Evolutionary conservation across 2,797 vertebrate species (phyloP).

Genomic region (Caiman crocodilus): DNA sequence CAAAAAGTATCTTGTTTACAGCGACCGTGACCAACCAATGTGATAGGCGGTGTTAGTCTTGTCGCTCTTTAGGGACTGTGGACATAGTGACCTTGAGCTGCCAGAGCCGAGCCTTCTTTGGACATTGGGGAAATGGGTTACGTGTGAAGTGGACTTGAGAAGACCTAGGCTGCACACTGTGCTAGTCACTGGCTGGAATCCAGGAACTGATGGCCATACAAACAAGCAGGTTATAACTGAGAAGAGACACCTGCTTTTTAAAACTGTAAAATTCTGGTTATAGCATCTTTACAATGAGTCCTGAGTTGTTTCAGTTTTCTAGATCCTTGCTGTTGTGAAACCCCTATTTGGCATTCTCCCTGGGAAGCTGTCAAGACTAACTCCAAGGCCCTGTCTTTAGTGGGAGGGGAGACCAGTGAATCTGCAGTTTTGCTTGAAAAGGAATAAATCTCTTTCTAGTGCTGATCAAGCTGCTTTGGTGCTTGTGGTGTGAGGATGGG

Average conservation of each 20-base stretch:
- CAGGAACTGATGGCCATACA: background rate
- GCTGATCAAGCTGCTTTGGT: background rate
- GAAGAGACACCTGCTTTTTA: fast-evolving
- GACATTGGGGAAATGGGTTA: background rate
- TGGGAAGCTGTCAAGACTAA: background rate
- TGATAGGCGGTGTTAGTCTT: no score
- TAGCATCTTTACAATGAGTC: background rate
- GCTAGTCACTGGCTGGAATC: background rate
- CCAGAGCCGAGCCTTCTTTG: background rate
- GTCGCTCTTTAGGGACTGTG: background rate
- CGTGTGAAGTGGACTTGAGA: background rate
- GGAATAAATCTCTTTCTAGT: background rate
- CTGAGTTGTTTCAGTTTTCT: background rate
- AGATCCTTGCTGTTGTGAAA: background rate
- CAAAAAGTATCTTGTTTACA: no score
- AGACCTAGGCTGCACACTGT: fast-evolving
- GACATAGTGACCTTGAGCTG: background rate
- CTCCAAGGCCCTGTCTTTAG: background rate
- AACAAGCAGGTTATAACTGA: no score
- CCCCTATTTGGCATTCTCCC: fast-evolving
- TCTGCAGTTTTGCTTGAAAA: background rate
- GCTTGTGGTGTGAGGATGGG: fast-evolving
- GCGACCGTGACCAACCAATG: background rate
- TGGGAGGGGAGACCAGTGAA: background rate
- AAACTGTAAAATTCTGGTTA: background rate